A percentile compares a stretch with the other conserved stretches of the same genome.
These are phyloP conservation scores for Steatornis caripensis DNA, from an alignment of 2,113 vertebrate species.

Conservation along the genomic window DNA sequence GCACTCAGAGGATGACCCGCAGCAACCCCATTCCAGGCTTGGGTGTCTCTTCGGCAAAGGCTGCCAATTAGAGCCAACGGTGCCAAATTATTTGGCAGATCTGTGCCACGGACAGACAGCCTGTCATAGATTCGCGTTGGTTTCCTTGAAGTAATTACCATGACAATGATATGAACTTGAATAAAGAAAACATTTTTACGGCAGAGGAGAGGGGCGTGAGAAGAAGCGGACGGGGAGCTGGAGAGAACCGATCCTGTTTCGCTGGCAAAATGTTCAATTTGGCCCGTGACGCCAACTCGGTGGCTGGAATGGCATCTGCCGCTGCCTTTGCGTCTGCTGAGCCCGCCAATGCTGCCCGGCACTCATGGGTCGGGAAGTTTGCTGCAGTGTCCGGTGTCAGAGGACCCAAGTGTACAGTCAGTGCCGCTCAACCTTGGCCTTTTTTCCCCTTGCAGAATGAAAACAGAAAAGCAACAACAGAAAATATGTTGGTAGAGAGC, in stretches of 20 bases:
- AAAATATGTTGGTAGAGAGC: background rate
- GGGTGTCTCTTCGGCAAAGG: constrained; percentile 40
- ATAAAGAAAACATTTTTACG: constrained; percentile 18
- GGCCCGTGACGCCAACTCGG: background rate
- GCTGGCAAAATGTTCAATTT: background rate
- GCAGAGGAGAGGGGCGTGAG: background rate
- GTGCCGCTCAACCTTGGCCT: rapidly evolving
- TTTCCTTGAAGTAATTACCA: constrained; percentile 58
- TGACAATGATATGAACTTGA: background rate
- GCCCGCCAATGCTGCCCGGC: rapidly evolving
- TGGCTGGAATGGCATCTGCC: background rate
- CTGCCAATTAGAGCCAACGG: constrained; percentile 32
- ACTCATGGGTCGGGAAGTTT: rapidly evolving
- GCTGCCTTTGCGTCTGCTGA: background rate
- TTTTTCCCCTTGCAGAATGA: background rate
- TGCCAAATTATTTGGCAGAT: constrained; percentile 70
- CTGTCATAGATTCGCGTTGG: background rate
- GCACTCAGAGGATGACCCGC: constrained; percentile 56
- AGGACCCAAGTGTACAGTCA: background rate
- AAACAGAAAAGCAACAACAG: background rate
- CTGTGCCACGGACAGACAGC: constrained; percentile 43
- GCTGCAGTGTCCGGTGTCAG: rapidly evolving
- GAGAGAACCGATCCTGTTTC: background rate
- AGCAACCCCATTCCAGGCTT: constrained; percentile 64
- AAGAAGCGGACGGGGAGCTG: background rate